Evolutionary conservation across 2,797 vertebrate species (phyloP).

Genomic region (Centropyge bicolor): DNA sequence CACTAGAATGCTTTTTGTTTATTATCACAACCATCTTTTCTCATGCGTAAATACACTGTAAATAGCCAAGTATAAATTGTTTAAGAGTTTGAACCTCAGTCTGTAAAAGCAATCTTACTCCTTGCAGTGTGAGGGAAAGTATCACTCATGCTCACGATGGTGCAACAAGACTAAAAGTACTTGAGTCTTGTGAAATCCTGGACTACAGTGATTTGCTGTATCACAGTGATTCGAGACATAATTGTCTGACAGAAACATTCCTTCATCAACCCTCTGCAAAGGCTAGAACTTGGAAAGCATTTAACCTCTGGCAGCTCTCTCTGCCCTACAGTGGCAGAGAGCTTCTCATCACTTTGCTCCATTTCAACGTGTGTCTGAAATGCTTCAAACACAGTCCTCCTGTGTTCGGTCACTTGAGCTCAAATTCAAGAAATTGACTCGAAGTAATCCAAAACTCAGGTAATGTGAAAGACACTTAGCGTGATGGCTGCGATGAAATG

Average conservation of each 20-base stretch:
- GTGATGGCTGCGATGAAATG: conserved; percentile 42
- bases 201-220: neutral
- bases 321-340: neutral
- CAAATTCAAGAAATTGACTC: conserved; percentile 7
- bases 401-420: conserved; percentile 22
- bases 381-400: conserved; percentile 26
- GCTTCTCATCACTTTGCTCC: conserved; percentile 18
- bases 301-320: conserved; percentile 27
- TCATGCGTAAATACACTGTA: too few relatives aligned
- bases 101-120: neutral
- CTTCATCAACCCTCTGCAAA: conserved; percentile 25
- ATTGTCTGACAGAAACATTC: conserved; percentile 50
- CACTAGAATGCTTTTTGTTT: neutral
- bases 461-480: conserved; percentile 44
- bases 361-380: conserved; percentile 27
- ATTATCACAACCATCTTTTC: neutral
- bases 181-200: neutral
- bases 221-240: conserved; percentile 4
- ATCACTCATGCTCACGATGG: neutral
- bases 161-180: neutral
- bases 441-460: conserved; percentile 48
- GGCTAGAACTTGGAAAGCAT: conserved; percentile 40
- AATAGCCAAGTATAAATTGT: neutral
- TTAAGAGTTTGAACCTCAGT: neutral
- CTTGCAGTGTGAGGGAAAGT: neutral